Evolutionary conservation across 2,888 invertebrate species (phyloP), one percentile per base, ranked within the genome.

Genomic region (Therioaphis trifolii): DNA sequence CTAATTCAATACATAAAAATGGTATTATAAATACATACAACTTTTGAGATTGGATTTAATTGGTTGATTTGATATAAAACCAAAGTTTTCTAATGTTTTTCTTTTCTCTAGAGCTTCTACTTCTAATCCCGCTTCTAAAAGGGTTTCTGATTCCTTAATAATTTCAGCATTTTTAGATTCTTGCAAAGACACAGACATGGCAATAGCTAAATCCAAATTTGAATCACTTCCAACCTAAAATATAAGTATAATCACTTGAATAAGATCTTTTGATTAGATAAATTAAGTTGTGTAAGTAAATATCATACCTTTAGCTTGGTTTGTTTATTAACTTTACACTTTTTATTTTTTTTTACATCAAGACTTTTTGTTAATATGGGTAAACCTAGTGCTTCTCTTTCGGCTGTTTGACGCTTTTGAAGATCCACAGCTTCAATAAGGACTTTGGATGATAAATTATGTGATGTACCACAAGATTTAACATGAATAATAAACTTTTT

Each of bases 161-260:
- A 88, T 86, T 35, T 88, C 86, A 18, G 86, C 86, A 86, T 88
- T 86, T 74, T 89, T 87, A 40, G 87, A 88, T 86, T 90, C 89
- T 63, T 89, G 88, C 35, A 90, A 87, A 2, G 90, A 90, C 85
- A 88, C 88, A 18, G 90, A 90, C 80, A 90, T 86, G 11, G 89
- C 90, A 68, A 90, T 85, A 18, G 89, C 90, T 72, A 90, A 86
- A 82, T 90, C 88, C 15, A 90, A 85, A 86, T 89, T 88, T 18
- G 88, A 86, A 87, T 90, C 89, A 27, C 86, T 74, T 12, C 63
- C 63, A 40, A 55, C 74, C 85, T 84, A 68, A 46, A 84, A 84
- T 58, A 0, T 12, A 74, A 55, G 18, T 5, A 43, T 21, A 12
- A 63, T 69, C 1, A 12, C 9, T 55, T 24, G 40, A 43, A 43